Evolutionary conservation across 2,797 vertebrate genomes (phyloP), one percentile per base, ranked within the genome.

Genomic region (Enteromius anoplus): DNA sequence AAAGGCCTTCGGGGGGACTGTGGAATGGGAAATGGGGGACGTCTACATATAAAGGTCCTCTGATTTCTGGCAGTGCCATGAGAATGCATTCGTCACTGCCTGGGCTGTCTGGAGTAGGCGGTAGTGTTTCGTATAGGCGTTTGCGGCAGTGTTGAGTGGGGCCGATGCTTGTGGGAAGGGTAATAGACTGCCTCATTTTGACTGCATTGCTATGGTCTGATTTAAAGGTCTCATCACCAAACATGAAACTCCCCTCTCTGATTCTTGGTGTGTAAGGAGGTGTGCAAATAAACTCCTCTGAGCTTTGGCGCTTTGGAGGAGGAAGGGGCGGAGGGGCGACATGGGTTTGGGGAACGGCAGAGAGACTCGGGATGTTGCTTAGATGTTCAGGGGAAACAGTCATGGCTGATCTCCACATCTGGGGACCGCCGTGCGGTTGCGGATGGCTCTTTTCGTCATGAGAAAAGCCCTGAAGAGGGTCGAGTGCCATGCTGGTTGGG

Each of bases 11-110:
- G 0, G 92, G 85, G 26, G 86, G 84, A 68, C 42, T 23, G 23
- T 77, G 73, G 78, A 77, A 80, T 8, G 84, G 91, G 75, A 93
- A 88, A 86, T 92, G 90, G 75, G 94, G 93, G 34, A 95, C 91
- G 1, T 95, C 93, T 70, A 96, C 91, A 75, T 93, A 96, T 47
- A 96, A 91, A 53, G 95, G 94, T 3, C 92, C 93, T 75, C 91
- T 91, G 83, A 95, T 91, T 85, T 95, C 92, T 29, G 94, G 93
- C 11, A 95, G 86, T 40, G 92, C 91, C 93, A 95, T 91, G 47
- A 94, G 88, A 26, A 91, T 89, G 89, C 93, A 94, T 85, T 94
- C 93, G 78, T 93, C 93, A 87, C 90, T 90, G 78, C 91, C 91
- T 83, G 93, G 93, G 86, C 93, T 94, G 89, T 94, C 93, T 65